These are phyloP conservation scores for Monoplex corrugatus DNA, from an alignment of 2,888 invertebrate species.

Conservation along the genomic window DNA sequence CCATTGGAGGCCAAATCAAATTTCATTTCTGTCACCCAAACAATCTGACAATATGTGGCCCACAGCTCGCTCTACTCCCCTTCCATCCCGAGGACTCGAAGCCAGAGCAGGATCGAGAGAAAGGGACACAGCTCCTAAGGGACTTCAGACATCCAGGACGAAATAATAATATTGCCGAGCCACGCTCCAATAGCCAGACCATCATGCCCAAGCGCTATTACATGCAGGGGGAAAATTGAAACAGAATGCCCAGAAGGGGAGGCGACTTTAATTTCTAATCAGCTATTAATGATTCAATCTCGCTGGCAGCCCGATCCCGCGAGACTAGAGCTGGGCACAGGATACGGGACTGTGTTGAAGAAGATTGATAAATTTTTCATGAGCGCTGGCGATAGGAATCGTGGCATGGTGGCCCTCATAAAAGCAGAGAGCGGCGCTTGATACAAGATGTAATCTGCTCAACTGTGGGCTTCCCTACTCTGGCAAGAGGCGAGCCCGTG, in stretches of 20 bases:
- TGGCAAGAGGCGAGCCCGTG: neutral
- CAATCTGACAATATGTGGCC: neutral
- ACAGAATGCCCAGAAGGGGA: constrained; percentile 59
- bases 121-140: constrained; percentile 1
- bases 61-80: neutral
- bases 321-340: neutral
- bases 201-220: constrained; percentile 55
- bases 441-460: constrained; percentile 47
- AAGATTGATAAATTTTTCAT: constrained; percentile 44
- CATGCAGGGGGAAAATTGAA: constrained; percentile 54
- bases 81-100: neutral
- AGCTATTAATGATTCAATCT: constrained; percentile 63
- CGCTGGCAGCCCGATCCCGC: constrained; percentile 44
- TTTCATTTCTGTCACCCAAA: constrained; percentile 14
- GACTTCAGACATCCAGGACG: constrained; percentile 19
- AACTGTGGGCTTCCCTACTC: neutral
- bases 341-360: neutral
- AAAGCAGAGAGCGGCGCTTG: constrained; percentile 37
- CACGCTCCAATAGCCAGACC: constrained; percentile 47
- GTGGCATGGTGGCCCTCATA: constrained; percentile 26
- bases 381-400: constrained; percentile 36
- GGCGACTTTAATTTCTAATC: constrained; percentile 61
- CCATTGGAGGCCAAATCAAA: constrained; percentile 8
- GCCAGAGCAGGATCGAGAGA: neutral
- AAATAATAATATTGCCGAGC: constrained; percentile 50